phyloP scores from a whole-genome alignment of 2,888 invertebrate genomes.

The Ornithoptera priamus region DNA sequence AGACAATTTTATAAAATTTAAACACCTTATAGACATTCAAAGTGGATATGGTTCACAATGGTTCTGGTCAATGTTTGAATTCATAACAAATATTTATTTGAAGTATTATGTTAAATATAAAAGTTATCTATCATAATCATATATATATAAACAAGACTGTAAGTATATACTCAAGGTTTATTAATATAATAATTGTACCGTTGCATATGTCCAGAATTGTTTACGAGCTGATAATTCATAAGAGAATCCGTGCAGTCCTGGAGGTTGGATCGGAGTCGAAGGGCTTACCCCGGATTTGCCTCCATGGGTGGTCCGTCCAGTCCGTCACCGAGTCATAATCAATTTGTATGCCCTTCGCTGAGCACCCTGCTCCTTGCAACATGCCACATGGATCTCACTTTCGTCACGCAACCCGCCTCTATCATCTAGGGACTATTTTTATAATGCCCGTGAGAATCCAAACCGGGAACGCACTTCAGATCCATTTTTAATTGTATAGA shows the following conservation, averaged over 20 bases:
- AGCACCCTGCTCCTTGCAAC: constrained; percentile 45
- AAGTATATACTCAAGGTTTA: too few relatives aligned
- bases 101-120: too few relatives aligned
- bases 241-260: not conserved
- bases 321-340: constrained; percentile 67
- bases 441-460: constrained; percentile 34
- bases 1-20: not conserved
- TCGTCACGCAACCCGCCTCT: constrained; percentile 67
- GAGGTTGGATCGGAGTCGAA: constrained; percentile 17
- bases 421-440: constrained; percentile 35
- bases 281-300: constrained; percentile 34
- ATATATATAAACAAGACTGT: too few relatives aligned
- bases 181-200: not conserved
- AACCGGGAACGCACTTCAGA: constrained; percentile 4
- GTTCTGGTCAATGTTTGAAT: too few relatives aligned
- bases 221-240: not conserved
- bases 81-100: too few relatives aligned
- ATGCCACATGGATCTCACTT: constrained; percentile 57
- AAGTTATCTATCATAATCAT: too few relatives aligned
- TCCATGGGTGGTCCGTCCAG: constrained; percentile 70
- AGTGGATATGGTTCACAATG: too few relatives aligned
- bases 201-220: not conserved
- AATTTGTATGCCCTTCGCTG: constrained; percentile 74
- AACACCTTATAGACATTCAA: too few relatives aligned
- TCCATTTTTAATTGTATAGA: constrained; percentile 16